Base-by-base conservation (phyloP, 2,888 invertebrate genomes). In the Lamellibrachia satsuma region DNA sequence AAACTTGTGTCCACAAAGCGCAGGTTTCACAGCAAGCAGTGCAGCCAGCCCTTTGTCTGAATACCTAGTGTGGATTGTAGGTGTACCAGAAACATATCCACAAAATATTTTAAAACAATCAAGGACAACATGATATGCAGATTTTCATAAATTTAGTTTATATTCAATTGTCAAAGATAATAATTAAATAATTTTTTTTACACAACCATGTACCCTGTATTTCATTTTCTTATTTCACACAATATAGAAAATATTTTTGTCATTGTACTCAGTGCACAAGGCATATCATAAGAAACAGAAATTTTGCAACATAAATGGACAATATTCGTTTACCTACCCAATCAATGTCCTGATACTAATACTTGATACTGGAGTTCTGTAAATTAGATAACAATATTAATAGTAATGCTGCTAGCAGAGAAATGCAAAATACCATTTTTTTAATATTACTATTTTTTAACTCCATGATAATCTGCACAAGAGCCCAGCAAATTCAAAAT, bases 1-100 rank as follows among this genome's bases (percentile, higher is more conserved):
- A 97, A 99, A 99, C 96, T 98, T 98, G 94, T 98, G 97, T 95
- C 98, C 98, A 96, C 98, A 99, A 51, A 99, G 97, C 95, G 98
- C 98, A 6, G 98, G 97, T 91, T 99, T 99, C 0, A 99, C 99
- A 7, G 95, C 95, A 90, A 96, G 94, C 51, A 96, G 93, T 91
- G 95, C 95, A 6, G 95, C 95, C 57, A 96, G 93, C 27, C 94
- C 95, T 51, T 93, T 92, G 91, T 94, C 94, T 8, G 93, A 94
- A 92, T 95, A 95, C 9, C 96, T 96, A 93, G 91, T 91, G 55
- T 52, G 52, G 15, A 52, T 52, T 1, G 11, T 90, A 52, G 4
- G 91, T 52, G 39, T 9, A 27, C 2, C 91, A 22, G 1, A 91
- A 91, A 52, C n/a, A 52, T 90, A 11, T 11, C 27, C 15, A 52